Evolutionary conservation across 2,888 invertebrate species (phyloP), one percentile per base, ranked within the genome.

Genomic region (Holacanthella duospinosa): DNA sequence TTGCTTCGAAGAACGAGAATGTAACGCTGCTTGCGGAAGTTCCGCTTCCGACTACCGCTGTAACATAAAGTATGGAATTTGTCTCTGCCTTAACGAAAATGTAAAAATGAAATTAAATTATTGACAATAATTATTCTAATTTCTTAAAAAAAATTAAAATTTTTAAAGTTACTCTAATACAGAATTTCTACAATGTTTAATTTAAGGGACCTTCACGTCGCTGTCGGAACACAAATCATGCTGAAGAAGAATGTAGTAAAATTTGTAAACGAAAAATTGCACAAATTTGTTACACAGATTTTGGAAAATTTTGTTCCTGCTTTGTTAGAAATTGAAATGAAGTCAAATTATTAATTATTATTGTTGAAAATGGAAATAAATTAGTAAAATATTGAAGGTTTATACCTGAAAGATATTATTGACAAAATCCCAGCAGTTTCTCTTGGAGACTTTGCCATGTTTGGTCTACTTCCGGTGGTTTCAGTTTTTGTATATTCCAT

Each of bases 241-340:
- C 19, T 9, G 48, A 48, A 21, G 48, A 48, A 48, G 19, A 48
- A 4, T 48, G 48, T 48, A 4, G 6, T 9, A 21, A 9, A 4
- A 9, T 16, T 9, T 48, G 48, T 21, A 9, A 48, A 48, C 6
- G 48, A 21, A 48, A 48, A 48, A 48, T 48, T 16, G 48, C 48
- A n/a, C 48, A 48, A 21, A 48, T 48, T n/a, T 48, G 48, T 21
- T 48, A 48, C 21, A 48, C 48, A 48, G 48, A 48, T 21, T 48
- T 48, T 21, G 48, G 48, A 21, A 48, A 21, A 9, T 48, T 48
- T 21, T 48, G 48, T 21, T n/a, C 48, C 4, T 48, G 48, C n/a
- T 48, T 48, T 48, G 48, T 48, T 9, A 48, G 48, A 21, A 48
- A 48, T 48, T 48, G n/a, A 48, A 48, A 12, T 36, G 9, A 6